Base-by-base conservation (phyloP, 2,113 vertebrate species). In the Eublepharis macularius region DNA sequence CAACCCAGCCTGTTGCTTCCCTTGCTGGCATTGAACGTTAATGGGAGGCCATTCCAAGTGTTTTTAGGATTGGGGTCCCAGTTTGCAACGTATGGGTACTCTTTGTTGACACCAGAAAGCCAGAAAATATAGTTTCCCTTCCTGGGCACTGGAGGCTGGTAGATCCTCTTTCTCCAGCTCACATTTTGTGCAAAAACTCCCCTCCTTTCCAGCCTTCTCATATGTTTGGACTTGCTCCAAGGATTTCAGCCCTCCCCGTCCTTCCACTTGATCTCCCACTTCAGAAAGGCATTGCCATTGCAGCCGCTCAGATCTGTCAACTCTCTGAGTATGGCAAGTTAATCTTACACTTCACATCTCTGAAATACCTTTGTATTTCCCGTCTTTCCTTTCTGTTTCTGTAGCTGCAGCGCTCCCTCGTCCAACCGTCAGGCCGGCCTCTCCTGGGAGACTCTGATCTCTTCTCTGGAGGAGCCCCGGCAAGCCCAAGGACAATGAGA, bases 401-500 rank as follows among this genome's bases (percentile, higher is more conserved):
- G 0, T 51, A 16, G 45, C 47, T 17, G 0, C 74, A 60, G 74
- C 6, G 47, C 57, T 39, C 24, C 0, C 5, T 76, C 74, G 68
- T 78, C 24, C 0, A 39, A 32, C 36, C 13, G 73, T 66, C 76
- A 0, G 24, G n/a, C 43, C 76, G 68, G 16, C 51, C 73, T 89
- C 89, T 83, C 89, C 0, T 0, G 81, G 84, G 90, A 83, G 54
- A 82, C 49, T 72, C 87, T 47, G 80, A 85, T 83, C 83, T 91
- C 85, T 89, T 88, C 88, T 82, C 84, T 36, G 75, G 57, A 85
- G 75, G 84, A 76, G 84, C 81, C 45, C n/a, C 76, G 65, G 76
- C 82, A 76, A 91, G 76, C 76, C 86, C 88, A 92, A 88, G 91
- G 89, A 92, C 87, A 79, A 72, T 49, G 87, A 81, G 87, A 93